Conservation (phyloP, 2,797 vertebrate genomes). For the Intellagama lesueurii region DNA sequence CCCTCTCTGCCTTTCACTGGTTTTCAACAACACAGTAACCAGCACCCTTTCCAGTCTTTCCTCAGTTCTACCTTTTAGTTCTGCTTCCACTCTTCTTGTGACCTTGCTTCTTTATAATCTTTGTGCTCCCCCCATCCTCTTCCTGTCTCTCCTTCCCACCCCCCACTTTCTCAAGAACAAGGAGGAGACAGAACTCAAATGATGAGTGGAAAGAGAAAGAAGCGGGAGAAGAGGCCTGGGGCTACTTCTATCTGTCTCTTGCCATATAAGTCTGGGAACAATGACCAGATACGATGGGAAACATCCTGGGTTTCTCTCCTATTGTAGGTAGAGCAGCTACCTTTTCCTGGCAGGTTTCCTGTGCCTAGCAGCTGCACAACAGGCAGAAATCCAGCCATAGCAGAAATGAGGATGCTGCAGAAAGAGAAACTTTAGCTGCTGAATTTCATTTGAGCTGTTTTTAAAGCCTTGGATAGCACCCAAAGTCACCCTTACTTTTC, state of each 20-base stretch:
- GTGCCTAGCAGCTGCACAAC: not conserved
- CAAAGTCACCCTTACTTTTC: not conserved
- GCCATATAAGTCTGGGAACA: not conserved
- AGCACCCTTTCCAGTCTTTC: not conserved
- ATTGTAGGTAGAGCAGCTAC: not conserved
- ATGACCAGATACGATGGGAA: not conserved
- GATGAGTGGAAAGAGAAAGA: not conserved
- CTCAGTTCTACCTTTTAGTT: not conserved
- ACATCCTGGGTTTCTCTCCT: not conserved
- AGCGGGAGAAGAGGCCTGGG: not conserved
- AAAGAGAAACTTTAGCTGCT: not conserved
- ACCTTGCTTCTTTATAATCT: constrained; percentile 19
- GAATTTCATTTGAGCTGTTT: not conserved
- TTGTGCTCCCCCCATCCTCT: not conserved
- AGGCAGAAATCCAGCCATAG: not conserved
- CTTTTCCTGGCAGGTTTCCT: not conserved
- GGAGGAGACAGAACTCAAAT: not conserved
- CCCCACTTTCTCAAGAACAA: not conserved
- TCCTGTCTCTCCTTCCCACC: too few species aligned
- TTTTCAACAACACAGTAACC: not conserved
- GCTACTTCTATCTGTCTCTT: constrained; percentile 7
- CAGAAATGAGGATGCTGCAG: not conserved
- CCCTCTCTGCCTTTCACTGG: not conserved
- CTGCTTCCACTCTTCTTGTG: not conserved
- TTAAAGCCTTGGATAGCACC: not conserved